phyloP scores from a whole-genome alignment of 2,113 vertebrate genomes.

The Ochotona curzoniae region DNA sequence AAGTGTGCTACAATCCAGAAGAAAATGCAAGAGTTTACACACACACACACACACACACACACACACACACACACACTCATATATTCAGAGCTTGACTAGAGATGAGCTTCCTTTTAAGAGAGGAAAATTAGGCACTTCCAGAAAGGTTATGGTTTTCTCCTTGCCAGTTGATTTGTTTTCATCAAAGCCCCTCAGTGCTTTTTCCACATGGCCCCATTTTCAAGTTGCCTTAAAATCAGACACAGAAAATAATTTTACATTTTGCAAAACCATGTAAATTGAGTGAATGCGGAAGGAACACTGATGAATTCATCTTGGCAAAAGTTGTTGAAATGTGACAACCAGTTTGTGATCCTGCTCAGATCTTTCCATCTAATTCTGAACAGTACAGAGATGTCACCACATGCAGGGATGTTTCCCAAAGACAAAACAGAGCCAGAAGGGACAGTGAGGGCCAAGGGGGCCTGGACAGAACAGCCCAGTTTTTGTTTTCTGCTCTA shows the following conservation, averaged over 20 bases:
- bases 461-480: neutral
- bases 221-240: neutral
- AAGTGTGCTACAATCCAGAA: neutral
- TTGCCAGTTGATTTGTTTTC: neutral
- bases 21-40: neutral
- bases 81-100: neutral
- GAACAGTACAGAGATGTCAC: neutral
- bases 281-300: neutral
- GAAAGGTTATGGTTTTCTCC: neutral
- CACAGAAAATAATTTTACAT: slow-evolving; percentile 40
- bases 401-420: neutral
- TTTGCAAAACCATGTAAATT: neutral
- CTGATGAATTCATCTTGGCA: neutral
- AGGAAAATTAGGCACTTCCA: neutral
- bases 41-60: neutral
- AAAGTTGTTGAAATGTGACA: neutral
- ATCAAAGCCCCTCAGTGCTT: slow-evolving; percentile 36
- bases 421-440: accelerated
- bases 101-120: neutral
- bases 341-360: neutral
- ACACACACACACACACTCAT: neutral
- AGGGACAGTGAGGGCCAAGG: neutral
- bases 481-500: neutral
- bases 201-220: slow-evolving; percentile 27
- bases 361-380: neutral